Base-by-base conservation (phyloP, 2,113 vertebrate genomes). In the Raja brachyura region DNA sequence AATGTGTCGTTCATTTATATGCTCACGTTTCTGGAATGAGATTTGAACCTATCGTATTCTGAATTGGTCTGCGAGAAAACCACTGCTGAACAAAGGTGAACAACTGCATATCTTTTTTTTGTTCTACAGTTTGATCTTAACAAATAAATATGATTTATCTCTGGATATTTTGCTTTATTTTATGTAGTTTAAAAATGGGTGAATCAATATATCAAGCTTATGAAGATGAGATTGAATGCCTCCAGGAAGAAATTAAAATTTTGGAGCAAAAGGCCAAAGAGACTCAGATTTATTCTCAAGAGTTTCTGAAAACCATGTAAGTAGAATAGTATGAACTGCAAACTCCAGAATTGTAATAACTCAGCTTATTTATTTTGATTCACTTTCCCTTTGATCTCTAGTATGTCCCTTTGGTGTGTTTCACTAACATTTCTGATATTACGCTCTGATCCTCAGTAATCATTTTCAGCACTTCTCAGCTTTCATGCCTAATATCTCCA, bases 211-310 rank as follows among this genome's bases (percentile, higher is more conserved):
- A 0, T 77, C 75, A 95, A 70, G 74, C 3, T 83, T 96, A 95
- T 94, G 95, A 97, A 94, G 95, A 96, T 22, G 95, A 97, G 94
- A 96, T 98, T 3, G 63, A 88, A 22, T 86, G 16, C 0, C 95
- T 98, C n/a, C 95, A 96, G 93, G 95, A 96, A 93, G 97, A 98
- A 94, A 96, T 98, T 66, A 48, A 93, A 56, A 83, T 73, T 0
- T 86, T 97, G 93, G 59, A 96, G 93, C 66, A 93, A 11, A 94
- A 96, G 56, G 94, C 94, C 93, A 93, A 96, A 93, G 93, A 95
- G 0, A 56, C 25, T 28, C 83, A 90, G 28, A 94, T 95, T 13
- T 93, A 95, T 93, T 95, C 96, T 70, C 94, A 94, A 0, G 94
- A 95, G 93, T 93, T 97, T 94, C 73, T 94, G 11, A 92, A 94